Conservation (phyloP, 2,888 invertebrate species). For the Taenaris catops region DNA sequence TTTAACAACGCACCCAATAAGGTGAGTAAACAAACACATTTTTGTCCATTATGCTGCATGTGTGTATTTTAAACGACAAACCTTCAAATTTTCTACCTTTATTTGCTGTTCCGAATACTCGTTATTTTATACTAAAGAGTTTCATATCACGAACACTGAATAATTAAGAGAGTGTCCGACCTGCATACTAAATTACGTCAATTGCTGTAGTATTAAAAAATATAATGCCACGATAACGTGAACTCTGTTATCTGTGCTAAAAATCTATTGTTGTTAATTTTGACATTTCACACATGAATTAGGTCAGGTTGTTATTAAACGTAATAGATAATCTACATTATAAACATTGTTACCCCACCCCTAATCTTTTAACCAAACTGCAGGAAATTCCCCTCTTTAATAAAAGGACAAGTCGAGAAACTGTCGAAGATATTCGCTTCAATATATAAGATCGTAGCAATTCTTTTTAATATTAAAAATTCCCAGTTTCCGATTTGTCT, state of each 20-base stretch:
- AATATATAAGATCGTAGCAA: too few relatives aligned
- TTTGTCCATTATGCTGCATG: conserved; percentile 10
- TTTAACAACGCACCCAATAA: conserved; percentile 30
- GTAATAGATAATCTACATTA: too few relatives aligned
- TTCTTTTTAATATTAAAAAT: too few relatives aligned
- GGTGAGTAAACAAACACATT: conserved; percentile 60
- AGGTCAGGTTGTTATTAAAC: too few relatives aligned
- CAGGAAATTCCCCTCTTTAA: too few relatives aligned
- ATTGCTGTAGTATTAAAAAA: conserved; percentile 27
- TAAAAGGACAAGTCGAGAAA: too few relatives aligned
- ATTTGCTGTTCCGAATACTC: neutral
- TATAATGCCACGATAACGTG: conserved; percentile 34
- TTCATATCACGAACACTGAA: conserved; percentile 29
- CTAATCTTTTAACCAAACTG: too few relatives aligned
- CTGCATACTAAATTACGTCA: conserved; percentile 30
- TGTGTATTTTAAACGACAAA: too few relatives aligned
- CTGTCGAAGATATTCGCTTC: too few relatives aligned
- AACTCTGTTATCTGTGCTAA: conserved; percentile 32
- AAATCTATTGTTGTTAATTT: conserved; percentile 32
- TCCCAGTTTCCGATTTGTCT: too few relatives aligned
- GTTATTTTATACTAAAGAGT: conserved; percentile 8
- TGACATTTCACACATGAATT: too few relatives aligned
- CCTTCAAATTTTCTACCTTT: conserved; percentile 1
- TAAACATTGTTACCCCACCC: too few relatives aligned
- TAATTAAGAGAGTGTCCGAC: conserved; percentile 28